These are phyloP conservation scores for Samia ricini DNA, from an alignment of 1,140 invertebrate species.

Conservation along the genomic window DNA sequence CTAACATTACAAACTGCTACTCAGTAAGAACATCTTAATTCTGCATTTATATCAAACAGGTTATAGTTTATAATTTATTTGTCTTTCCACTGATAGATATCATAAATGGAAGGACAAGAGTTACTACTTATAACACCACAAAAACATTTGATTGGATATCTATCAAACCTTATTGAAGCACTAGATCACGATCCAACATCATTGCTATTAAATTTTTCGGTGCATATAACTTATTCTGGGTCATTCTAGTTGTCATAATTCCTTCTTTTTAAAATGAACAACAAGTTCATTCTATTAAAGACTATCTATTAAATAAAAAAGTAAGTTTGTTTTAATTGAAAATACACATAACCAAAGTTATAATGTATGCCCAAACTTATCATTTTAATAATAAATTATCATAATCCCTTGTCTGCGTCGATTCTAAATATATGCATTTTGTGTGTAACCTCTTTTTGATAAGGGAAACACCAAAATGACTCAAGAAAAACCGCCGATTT, in stretches of 20 bases:
- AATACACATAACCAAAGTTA: no score
- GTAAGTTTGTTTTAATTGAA: not conserved
- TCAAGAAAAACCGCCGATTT: no score
- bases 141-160: not conserved
- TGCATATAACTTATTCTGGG: not conserved
- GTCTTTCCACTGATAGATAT: not conserved
- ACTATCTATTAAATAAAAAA: no score
- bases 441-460: no score
- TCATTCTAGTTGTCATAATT: not conserved
- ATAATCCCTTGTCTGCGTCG: no score
- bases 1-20: no score
- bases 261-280: not conserved
- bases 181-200: not conserved
- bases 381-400: no score
- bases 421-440: no score
- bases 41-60: not conserved
- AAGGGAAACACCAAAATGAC: no score
- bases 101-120: not conserved
- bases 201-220: not conserved
- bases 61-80: not conserved
- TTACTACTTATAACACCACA: not conserved
- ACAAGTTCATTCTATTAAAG: not conserved
- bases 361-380: no score
- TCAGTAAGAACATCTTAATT: not conserved
- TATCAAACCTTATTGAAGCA: not conserved